Conservation (phyloP, 1,140 invertebrate genomes). For the Odontomachus brunneus region DNA sequence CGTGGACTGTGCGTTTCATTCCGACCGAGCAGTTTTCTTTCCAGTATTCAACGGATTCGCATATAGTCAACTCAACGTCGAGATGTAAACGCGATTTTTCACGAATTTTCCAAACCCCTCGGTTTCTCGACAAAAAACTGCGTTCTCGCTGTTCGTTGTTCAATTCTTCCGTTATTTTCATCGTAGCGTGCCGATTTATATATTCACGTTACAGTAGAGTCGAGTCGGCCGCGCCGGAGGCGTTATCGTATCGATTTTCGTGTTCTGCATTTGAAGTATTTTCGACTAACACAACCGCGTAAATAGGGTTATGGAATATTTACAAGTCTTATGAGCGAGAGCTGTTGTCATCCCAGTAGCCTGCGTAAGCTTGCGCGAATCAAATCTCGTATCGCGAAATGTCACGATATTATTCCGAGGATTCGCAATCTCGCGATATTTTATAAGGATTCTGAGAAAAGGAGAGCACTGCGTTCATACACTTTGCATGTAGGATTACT, state of each 20-base stretch:
- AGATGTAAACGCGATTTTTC: neutral
- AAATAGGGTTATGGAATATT: constrained; percentile 50
- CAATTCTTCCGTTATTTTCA: constrained; percentile 42
- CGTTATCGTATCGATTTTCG: constrained; percentile 21
- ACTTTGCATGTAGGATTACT: neutral
- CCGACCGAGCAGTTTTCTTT: neutral
- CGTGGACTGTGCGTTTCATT: constrained; percentile 15
- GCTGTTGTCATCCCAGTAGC: neutral
- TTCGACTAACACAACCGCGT: constrained; percentile 13
- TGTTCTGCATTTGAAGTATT: constrained; percentile 32
- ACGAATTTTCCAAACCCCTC: neutral
- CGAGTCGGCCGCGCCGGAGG: neutral
- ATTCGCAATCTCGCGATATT: neutral
- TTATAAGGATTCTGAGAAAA: neutral
- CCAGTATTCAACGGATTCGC: neutral
- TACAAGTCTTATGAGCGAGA: constrained; percentile 46
- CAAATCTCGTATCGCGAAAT: constrained; percentile 7
- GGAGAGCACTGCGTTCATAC: neutral
- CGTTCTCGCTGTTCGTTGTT: neutral
- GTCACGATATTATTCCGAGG: constrained; percentile 19
- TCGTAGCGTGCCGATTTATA: constrained; percentile 7
- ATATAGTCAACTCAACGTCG: neutral
- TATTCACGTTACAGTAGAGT: neutral
- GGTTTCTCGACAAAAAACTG: neutral
- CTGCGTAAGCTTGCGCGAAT: neutral